Evolutionary conservation across 2,113 vertebrate species (phyloP).

Genomic region (Sisor rabdophorus): DNA sequence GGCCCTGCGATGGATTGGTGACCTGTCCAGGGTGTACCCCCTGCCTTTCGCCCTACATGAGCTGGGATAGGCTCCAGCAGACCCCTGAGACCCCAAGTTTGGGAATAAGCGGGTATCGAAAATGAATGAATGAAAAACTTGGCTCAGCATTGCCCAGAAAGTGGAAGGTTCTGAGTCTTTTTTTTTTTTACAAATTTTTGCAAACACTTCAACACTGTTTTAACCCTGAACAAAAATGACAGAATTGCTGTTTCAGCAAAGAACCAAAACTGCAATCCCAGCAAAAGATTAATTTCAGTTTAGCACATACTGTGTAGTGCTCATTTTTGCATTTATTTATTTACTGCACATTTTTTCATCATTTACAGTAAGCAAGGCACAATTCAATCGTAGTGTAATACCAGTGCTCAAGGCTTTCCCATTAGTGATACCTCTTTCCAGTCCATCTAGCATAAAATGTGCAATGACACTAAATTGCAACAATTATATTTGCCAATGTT

Average conservation of each 20-base stretch:
- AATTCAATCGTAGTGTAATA: not conserved
- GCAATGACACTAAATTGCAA: not conserved
- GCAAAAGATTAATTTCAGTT: conserved; percentile 13
- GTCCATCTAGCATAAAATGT: conserved; percentile 11
- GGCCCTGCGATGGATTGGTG: too few relatives aligned
- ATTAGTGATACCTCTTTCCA: not conserved
- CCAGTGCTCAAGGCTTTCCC: conserved; percentile 10
- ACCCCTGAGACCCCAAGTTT: too few relatives aligned
- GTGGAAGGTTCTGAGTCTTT: too few relatives aligned
- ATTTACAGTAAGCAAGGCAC: not conserved
- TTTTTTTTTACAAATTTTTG: not conserved
- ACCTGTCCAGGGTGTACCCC: too few relatives aligned
- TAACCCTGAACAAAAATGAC: conserved; percentile 7
- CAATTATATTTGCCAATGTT: conserved; percentile 10
- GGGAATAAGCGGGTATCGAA: too few relatives aligned
- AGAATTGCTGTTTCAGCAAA: conserved; percentile 6
- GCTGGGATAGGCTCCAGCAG: too few relatives aligned
- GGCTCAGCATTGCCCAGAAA: too few relatives aligned
- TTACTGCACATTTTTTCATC: not conserved
- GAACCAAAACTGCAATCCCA: conserved; percentile 5
- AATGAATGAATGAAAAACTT: too few relatives aligned
- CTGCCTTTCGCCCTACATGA: too few relatives aligned
- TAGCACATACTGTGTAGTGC: not conserved
- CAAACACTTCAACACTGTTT: not conserved
- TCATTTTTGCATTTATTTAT: conserved; percentile 24